phyloP scores from a whole-genome alignment of 2,888 invertebrate species.

The Ophonus ardosiacus region DNA sequence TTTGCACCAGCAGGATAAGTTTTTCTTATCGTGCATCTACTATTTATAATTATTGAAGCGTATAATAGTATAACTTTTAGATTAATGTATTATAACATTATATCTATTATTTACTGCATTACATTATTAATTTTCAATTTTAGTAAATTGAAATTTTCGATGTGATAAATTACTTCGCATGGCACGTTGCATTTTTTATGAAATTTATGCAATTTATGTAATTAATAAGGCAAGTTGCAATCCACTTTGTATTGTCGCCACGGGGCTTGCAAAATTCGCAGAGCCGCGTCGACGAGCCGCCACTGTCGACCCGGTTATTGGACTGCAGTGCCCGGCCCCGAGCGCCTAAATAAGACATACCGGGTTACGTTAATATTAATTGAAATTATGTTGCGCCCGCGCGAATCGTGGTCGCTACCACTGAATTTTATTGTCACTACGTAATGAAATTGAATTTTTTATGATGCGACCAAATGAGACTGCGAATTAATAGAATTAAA shows the following conservation, averaged over 20 bases:
- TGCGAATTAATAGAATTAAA: constrained; percentile 49
- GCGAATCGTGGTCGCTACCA: constrained; percentile 38
- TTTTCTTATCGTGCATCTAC: no score
- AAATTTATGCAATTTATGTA: not conserved
- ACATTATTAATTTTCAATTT: not conserved
- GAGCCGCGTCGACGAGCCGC: not conserved
- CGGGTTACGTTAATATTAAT: constrained; percentile 62
- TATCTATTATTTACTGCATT: not conserved
- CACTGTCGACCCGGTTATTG: constrained; percentile 48
- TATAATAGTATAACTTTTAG: no score
- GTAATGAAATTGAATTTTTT: constrained; percentile 63
- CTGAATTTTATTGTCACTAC: constrained; percentile 59
- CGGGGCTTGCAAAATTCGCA: not conserved
- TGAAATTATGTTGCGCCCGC: constrained; percentile 56
- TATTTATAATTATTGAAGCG: no score
- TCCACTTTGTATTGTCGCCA: not conserved
- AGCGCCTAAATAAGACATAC: constrained; percentile 61
- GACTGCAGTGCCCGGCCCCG: constrained; percentile 44
- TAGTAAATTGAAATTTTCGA: not conserved
- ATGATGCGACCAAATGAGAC: constrained; percentile 48
- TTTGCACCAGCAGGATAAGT: no score
- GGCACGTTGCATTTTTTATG: not conserved
- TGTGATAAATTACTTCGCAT: not conserved
- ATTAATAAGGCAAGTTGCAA: not conserved
- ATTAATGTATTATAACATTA: no score